These are phyloP conservation scores for Crocuta crocuta DNA, from an alignment of 2,113 vertebrate species.

Conservation along the genomic window DNA sequence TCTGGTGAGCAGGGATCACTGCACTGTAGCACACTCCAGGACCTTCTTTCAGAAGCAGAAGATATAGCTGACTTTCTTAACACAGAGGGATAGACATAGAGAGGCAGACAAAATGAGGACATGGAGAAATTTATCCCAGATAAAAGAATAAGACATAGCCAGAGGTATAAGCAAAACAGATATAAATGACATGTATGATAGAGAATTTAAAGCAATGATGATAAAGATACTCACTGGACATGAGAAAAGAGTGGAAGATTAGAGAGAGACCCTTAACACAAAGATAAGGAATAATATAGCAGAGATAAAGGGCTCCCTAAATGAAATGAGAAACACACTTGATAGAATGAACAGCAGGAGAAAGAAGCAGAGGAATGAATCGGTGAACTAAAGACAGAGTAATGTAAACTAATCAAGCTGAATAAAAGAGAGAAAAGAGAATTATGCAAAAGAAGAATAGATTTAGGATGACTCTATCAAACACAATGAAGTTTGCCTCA, in stretches of 20 bases:
- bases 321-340: background rate
- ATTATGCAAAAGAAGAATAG: background rate
- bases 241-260: background rate
- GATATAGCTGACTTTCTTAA: background rate
- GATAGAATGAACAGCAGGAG: background rate
- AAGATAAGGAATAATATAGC: background rate
- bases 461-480: background rate
- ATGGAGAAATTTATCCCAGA: background rate
- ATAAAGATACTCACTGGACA: background rate
- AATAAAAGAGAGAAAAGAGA: background rate
- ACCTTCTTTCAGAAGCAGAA: background rate
- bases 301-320: background rate
- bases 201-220: background rate
- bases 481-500: background rate
- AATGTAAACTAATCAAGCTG: background rate
- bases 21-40: background rate
- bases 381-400: background rate
- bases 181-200: background rate
- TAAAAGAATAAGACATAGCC: background rate
- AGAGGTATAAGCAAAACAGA: background rate
- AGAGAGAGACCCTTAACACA: background rate
- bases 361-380: background rate
- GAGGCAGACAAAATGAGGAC: background rate
- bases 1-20: background rate
- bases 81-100: background rate